Percentiles rank a stretch among this genome's conserved stretches.
These are phyloP conservation scores for Drosophila sproati DNA, from an alignment of 1,140 invertebrate genomes.

Conservation along the genomic window DNA sequence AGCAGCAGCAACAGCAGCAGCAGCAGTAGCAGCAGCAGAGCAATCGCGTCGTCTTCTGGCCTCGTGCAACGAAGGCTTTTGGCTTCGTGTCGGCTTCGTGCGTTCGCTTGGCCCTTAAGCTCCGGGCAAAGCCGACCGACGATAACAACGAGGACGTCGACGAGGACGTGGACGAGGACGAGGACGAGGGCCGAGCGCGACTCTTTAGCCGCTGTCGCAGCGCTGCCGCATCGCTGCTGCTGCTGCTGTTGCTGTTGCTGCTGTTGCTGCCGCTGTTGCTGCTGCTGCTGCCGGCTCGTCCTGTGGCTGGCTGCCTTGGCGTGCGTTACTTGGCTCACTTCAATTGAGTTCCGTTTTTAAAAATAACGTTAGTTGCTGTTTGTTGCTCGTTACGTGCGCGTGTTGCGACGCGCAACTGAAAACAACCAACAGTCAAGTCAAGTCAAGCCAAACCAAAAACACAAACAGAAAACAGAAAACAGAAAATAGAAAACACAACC, in stretches of 20 bases:
- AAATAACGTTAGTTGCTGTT: slow-evolving; percentile 85
- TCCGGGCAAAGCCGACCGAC: slow-evolving; percentile 14
- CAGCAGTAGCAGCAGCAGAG: slow-evolving; percentile 17
- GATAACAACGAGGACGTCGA: slow-evolving; percentile 11
- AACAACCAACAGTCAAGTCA: slow-evolving; percentile 17
- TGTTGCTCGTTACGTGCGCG: slow-evolving; percentile 84
- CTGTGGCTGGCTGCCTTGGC: slow-evolving; percentile 44
- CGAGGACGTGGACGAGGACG: background rate
- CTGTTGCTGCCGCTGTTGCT: slow-evolving; percentile 13
- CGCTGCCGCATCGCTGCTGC: slow-evolving; percentile 23
- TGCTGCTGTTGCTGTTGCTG: slow-evolving; percentile 7
- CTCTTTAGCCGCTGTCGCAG: slow-evolving; percentile 18
- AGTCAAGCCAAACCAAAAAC: slow-evolving; percentile 35
- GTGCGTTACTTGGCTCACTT: slow-evolving; percentile 73
- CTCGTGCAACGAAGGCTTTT: slow-evolving; percentile 23
- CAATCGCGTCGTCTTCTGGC: slow-evolving; percentile 36
- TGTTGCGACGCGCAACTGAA: slow-evolving; percentile 76
- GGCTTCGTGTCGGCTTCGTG: slow-evolving; percentile 60
- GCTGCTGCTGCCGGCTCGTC: slow-evolving; percentile 41
- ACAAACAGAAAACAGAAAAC: slow-evolving; percentile 20
- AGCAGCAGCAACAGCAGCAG: slow-evolving; percentile 4
- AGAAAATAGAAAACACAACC: slow-evolving; percentile 18
- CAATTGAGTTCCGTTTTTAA: slow-evolving; percentile 80
- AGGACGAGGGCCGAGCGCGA: slow-evolving; percentile 4
- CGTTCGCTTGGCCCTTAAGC: slow-evolving; percentile 31